Evolutionary conservation across 2,113 vertebrate species (phyloP).

Genomic region (Datnioides undecimradiatus): DNA sequence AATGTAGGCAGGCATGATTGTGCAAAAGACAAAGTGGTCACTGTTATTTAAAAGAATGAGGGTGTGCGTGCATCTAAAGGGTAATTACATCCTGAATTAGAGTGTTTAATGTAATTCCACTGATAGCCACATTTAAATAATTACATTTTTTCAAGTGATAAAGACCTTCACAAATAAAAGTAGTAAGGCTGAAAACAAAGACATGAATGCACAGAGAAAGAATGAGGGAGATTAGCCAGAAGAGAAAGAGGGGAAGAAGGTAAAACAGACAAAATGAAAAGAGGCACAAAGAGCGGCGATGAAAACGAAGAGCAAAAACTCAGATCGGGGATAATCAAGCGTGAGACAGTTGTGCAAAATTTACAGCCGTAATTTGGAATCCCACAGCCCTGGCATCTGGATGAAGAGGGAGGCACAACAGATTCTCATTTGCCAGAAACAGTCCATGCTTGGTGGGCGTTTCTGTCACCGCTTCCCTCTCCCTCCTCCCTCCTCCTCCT

Average conservation of each 20-base stretch:
- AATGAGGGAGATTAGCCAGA: conserved; percentile 20
- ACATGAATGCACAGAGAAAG: conserved; percentile 21
- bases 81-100: conserved; percentile 15
- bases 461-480: conserved; percentile 32
- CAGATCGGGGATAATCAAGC: conserved; percentile 79
- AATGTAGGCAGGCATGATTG: not conserved
- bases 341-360: conserved; percentile 76
- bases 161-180: not conserved
- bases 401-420: conserved; percentile 72
- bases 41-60: not conserved
- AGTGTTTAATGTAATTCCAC: not conserved
- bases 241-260: conserved; percentile 35
- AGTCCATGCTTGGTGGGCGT: conserved; percentile 65
- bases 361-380: conserved; percentile 80
- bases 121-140: not conserved
- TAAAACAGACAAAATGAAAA: conserved; percentile 59
- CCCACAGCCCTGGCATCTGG: conserved; percentile 64
- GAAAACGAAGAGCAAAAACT: conserved; percentile 59
- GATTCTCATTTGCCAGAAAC: conserved; percentile 76
- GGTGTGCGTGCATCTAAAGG: not conserved
- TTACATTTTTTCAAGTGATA: not conserved
- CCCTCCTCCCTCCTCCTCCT: not conserved
- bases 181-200: not conserved
- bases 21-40: not conserved
- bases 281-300: conserved; percentile 38